Evolutionary conservation across 2,797 vertebrate genomes (phyloP).

Genomic region (Euphonia xanthogaster): DNA sequence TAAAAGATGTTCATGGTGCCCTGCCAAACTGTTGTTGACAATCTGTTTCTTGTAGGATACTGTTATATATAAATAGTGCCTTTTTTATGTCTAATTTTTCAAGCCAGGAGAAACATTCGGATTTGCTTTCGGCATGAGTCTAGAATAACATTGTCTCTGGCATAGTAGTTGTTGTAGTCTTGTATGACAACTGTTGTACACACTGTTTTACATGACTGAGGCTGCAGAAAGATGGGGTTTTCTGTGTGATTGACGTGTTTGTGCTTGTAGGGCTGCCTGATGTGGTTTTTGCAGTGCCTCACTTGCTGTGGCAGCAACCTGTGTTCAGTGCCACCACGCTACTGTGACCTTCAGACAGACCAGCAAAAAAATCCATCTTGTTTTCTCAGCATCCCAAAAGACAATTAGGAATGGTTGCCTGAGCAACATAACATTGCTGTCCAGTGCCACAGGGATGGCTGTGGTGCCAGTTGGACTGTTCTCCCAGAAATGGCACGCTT

Average conservation of each 20-base stretch:
- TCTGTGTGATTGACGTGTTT: constrained; percentile 5
- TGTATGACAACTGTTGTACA: constrained; percentile 3
- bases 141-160: constrained; percentile 6
- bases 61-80: neutral
- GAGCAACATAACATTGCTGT: constrained; percentile 65
- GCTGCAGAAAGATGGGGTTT: neutral
- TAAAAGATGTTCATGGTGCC: neutral
- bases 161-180: neutral
- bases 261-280: neutral
- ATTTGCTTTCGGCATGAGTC: neutral
- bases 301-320: neutral
- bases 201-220: neutral
- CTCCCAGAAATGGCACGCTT: neutral
- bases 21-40: constrained; percentile 21
- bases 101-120: neutral
- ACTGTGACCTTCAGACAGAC: constrained; percentile 59
- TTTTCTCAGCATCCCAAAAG: constrained; percentile 59
- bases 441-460: constrained; percentile 47
- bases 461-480: constrained; percentile 36
- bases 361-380: neutral
- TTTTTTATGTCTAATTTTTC: neutral
- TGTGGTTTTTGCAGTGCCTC: neutral
- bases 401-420: constrained; percentile 69
- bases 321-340: neutral
- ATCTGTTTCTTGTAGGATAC: constrained; percentile 13